Evolutionary conservation across 2,113 vertebrate genomes (phyloP), one percentile per base, ranked within the genome.

Genomic region (Acrocephalus kingi): DNA sequence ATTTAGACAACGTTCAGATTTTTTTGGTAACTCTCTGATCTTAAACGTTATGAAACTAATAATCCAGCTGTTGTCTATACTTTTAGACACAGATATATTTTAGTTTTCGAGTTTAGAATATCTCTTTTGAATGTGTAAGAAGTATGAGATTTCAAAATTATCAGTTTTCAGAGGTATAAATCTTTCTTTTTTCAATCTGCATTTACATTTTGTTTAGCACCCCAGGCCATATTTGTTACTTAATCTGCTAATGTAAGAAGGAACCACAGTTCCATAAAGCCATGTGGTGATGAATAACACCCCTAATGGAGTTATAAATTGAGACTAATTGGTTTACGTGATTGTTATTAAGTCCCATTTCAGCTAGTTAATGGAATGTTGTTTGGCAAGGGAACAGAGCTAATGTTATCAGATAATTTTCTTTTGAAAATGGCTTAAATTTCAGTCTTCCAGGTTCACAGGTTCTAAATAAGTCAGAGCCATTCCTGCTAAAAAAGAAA

Each of bases 301-400:
- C 93, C 88, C 95, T 98, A 97, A 98, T 96, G 91, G 96, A 97
- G 92, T 97, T 98, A 98, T 98, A 98, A 97, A 98, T 96, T 93
- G 96, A 98, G 96, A 97, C 96, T 98, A 98, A 98, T 98, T 98
- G 97, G 96, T 98, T 97, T 98, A 97, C 7, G 66, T 92, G 97
- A 97, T 98, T 97, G 94, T 96, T 98, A 98, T 97, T 97, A 98
- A 97, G 96, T 97, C 64, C 88, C 89, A 97, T 98, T 97, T 98
- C 96, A 97, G 64, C 93, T 97, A 87, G 94, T 94, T 98, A 98
- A 98, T 98, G 97, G 93, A 97, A 98, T 97, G 98, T 93, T 97
- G 80, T 97, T 98, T 97, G 97, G 96, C 97, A 97, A 91, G 79
- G 91, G 97, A 97, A 96, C 95, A 97, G 67, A 97, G 94, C 33